phyloP scores from a whole-genome alignment of 2,113 vertebrate genomes.

The Suricata suricatta region DNA sequence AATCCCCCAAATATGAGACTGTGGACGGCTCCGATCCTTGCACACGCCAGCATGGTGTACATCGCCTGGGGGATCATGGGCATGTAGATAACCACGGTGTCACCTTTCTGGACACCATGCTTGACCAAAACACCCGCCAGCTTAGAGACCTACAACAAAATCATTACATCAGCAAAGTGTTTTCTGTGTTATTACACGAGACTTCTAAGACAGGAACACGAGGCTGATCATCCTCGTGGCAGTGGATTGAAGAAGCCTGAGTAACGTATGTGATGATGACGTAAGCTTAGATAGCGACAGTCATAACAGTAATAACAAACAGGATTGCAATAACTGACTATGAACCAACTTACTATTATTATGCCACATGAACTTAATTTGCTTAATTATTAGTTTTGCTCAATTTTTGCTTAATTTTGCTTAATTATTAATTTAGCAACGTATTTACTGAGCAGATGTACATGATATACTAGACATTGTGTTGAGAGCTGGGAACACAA shows the following conservation, averaged over 20 bases:
- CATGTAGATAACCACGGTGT: constrained; percentile 98
- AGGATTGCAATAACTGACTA: neutral
- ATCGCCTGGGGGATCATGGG: constrained; percentile 98
- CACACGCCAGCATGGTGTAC: constrained; percentile 96
- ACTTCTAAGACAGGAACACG: neutral
- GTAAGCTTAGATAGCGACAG: neutral
- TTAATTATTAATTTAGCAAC: neutral
- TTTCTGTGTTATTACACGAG: neutral
- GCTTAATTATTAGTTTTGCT: neutral
- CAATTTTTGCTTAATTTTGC: neutral
- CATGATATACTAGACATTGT: neutral
- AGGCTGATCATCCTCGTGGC: neutral
- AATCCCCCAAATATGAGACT: constrained; percentile 99
- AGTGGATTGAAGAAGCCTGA: neutral
- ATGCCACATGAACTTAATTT: neutral
- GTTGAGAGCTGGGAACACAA: neutral
- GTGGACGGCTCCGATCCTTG: constrained; percentile 95
- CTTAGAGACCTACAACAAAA: constrained; percentile 91
- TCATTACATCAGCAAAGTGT: neutral
- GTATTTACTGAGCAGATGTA: neutral
- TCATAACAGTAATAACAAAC: neutral
- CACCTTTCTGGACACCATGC: constrained; percentile 91
- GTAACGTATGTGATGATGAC: neutral
- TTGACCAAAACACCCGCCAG: constrained; percentile 93
- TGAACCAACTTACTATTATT: neutral